phyloP scores from a whole-genome alignment of 2,113 vertebrate genomes.

The Atlantisia rogersi region DNA sequence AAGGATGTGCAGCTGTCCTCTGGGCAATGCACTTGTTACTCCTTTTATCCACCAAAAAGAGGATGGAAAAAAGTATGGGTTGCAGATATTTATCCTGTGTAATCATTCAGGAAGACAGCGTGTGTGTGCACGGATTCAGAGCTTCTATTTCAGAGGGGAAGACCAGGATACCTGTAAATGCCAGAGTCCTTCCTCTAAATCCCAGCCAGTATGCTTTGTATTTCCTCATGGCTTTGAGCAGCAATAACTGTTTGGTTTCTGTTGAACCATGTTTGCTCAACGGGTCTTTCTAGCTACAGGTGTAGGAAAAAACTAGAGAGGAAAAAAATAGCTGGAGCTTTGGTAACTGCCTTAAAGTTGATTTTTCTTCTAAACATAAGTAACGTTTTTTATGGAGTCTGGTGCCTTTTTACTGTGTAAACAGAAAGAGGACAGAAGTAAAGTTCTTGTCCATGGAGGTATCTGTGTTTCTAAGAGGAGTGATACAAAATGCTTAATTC shows the following conservation, averaged over 20 bases:
- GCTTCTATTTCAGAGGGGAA: neutral
- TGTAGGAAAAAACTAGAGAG: neutral
- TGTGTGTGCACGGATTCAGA: rapidly evolving
- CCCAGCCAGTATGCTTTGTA: neutral
- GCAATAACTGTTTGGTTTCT: neutral
- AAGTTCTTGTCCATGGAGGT: neutral
- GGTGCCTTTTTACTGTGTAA: neutral
- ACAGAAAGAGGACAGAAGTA: neutral
- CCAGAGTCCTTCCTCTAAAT: neutral
- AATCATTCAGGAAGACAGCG: neutral
- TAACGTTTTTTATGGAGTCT: neutral
- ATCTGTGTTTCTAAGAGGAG: neutral
- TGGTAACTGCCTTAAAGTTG: neutral
- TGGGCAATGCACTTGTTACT: neutral
- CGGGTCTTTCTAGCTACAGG: neutral
- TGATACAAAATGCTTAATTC: neutral
- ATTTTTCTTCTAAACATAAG: neutral
- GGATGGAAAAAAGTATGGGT: rapidly evolving
- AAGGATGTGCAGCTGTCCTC: neutral
- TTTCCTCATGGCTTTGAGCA: neutral
- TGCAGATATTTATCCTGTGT: neutral
- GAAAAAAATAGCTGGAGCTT: neutral
- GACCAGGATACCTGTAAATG: neutral
- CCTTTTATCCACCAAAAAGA: neutral
- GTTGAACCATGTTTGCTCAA: neutral